These are phyloP conservation scores for Pseudocheirus occidentalis DNA, from an alignment of 2,797 vertebrate genomes.

Conservation along the genomic window DNA sequence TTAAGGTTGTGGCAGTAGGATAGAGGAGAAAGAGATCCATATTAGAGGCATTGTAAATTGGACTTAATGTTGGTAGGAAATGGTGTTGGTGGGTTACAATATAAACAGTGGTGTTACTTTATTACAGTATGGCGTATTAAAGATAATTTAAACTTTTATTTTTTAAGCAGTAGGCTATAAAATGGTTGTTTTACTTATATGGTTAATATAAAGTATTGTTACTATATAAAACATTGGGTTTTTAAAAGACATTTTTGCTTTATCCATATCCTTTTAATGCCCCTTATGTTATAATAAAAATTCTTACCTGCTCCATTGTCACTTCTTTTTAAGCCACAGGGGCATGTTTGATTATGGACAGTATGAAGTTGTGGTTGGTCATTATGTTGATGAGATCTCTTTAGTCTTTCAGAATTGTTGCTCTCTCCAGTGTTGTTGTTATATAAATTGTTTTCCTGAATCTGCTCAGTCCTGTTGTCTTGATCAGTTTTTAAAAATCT, in stretches of 20 bases:
- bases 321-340: neutral
- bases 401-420: neutral
- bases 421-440: neutral
- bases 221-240: neutral
- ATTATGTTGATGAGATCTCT: neutral
- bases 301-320: neutral
- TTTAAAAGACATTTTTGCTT: constrained; percentile 4
- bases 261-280: neutral
- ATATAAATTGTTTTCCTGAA: neutral
- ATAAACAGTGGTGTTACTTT: too few relatives aligned
- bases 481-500: neutral
- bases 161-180: too few relatives aligned
- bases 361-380: neutral
- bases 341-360: neutral
- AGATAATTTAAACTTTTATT: too few relatives aligned
- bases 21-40: too few relatives aligned
- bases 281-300: neutral
- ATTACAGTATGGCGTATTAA: too few relatives aligned
- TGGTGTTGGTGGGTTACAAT: too few relatives aligned
- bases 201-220: neutral
- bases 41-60: too few relatives aligned
- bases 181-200: neutral
- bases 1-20: too few relatives aligned
- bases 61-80: too few relatives aligned
- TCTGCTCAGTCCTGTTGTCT: neutral